phyloP scores from a whole-genome alignment of 2,888 invertebrate species.

The Teleiodes luculella region DNA sequence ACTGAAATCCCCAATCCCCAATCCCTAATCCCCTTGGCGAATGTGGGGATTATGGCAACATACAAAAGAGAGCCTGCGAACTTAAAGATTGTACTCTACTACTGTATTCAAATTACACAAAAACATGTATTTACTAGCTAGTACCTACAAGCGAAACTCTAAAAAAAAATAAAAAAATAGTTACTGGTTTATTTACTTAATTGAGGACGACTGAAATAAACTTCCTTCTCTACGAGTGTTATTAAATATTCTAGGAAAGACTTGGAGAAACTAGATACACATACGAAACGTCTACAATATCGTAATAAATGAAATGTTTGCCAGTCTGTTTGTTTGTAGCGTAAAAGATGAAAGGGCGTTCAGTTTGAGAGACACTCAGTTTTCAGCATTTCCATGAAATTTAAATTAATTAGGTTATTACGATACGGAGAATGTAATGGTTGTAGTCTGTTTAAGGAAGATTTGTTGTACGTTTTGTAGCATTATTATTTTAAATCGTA shows the following conservation, averaged over 20 bases:
- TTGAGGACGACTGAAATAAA: neutral
- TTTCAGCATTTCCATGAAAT: neutral
- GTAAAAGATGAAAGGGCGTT: slow-evolving; percentile 8
- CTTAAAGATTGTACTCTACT: neutral
- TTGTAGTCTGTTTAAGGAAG: neutral
- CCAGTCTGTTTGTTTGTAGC: slow-evolving; percentile 3
- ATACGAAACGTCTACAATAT: slow-evolving; percentile 1
- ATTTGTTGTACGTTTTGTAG: neutral
- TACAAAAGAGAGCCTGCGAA: no score
- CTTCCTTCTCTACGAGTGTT: slow-evolving; percentile 2
- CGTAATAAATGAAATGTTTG: slow-evolving; percentile 8
- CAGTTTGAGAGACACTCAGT: slow-evolving; percentile 4
- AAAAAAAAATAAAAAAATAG: no score
- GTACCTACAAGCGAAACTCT: no score
- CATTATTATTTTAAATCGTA: no score
- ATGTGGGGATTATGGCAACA: no score
- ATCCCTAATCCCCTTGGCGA: no score
- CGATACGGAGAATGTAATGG: neutral
- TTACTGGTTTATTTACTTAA: neutral
- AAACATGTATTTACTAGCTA: no score
- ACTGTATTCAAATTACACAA: neutral
- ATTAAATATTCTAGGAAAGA: neutral
- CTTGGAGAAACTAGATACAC: neutral
- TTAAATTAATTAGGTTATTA: slow-evolving; percentile 1
- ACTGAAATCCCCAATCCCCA: no score